phyloP scores from a whole-genome alignment of 2,113 vertebrate species.

The Campylomormyrus tamandua region DNA sequence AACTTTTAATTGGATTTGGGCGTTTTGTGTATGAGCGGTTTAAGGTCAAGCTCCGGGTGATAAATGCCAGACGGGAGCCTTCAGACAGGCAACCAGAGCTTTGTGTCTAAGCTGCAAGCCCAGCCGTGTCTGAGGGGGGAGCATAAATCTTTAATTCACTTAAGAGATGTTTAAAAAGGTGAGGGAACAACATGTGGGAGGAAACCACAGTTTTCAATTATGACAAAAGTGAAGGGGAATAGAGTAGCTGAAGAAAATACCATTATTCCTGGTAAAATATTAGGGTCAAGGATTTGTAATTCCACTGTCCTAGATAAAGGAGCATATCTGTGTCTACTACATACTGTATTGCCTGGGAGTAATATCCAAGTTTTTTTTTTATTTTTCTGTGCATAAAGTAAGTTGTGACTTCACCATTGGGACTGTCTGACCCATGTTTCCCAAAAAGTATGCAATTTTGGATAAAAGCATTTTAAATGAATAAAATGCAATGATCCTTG shows the following conservation, averaged over 20 bases:
- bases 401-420: background rate
- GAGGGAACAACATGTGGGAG: background rate
- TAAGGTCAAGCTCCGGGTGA: conserved; percentile 4
- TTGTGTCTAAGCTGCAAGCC: background rate
- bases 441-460: background rate
- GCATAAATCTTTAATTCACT: background rate
- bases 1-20: conserved; percentile 13
- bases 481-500: background rate
- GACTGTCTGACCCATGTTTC: background rate
- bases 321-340: background rate
- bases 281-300: background rate
- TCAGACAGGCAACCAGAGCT: background rate
- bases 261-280: background rate
- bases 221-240: background rate
- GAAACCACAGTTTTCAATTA: background rate
- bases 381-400: background rate
- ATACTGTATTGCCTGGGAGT: background rate
- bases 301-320: background rate
- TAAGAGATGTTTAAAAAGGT: background rate
- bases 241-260: background rate
- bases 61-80: background rate
- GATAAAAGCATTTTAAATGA: background rate
- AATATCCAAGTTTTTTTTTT: background rate
- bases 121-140: background rate
- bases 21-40: background rate